A percentile compares a stretch with the other conserved stretches of the same genome.
phyloP scores from a whole-genome alignment of 2,888 invertebrate genomes.

The Cepaea hortensis region DNA sequence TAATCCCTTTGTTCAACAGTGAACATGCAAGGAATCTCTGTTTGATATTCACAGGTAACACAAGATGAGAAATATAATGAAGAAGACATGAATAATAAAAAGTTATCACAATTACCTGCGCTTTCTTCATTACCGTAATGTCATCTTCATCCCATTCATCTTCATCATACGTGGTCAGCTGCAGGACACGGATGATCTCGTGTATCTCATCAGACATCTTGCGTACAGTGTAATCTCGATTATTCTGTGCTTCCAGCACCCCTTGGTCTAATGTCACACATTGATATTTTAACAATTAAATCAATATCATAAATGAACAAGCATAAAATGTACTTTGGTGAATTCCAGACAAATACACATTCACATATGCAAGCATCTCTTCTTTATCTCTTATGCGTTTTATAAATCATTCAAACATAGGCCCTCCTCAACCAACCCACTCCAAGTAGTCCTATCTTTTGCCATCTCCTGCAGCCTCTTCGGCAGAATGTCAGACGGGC shows the following conservation, averaged over 20 bases:
- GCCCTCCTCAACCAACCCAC: too few relatives aligned
- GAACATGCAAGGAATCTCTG: too few relatives aligned
- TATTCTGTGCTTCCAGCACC: slow-evolving; percentile 95
- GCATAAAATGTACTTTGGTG: background rate
- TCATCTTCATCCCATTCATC: slow-evolving; percentile 99
- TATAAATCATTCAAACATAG: too few relatives aligned
- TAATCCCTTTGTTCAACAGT: too few relatives aligned
- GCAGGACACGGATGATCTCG: slow-evolving; percentile 97
- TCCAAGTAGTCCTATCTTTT: too few relatives aligned
- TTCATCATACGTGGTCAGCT: slow-evolving; percentile 98
- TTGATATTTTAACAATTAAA: slow-evolving; percentile 5
- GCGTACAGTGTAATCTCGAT: slow-evolving; percentile 94
- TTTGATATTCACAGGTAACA: too few relatives aligned
- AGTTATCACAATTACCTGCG: slow-evolving; percentile 79
- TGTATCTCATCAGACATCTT: slow-evolving; percentile 98
- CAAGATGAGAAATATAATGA: too few relatives aligned
- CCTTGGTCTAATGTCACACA: slow-evolving; percentile 81
- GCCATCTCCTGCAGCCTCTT: too few relatives aligned
- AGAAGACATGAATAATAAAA: too few relatives aligned
- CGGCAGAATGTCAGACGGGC: too few relatives aligned
- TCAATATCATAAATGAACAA: background rate
- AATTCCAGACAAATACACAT: too few relatives aligned
- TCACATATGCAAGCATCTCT: background rate
- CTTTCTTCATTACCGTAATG: slow-evolving; percentile 93
- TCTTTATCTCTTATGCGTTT: too few relatives aligned